Base-by-base conservation (phyloP, 2,888 invertebrate species). In the Microctonus brassicae region DNA sequence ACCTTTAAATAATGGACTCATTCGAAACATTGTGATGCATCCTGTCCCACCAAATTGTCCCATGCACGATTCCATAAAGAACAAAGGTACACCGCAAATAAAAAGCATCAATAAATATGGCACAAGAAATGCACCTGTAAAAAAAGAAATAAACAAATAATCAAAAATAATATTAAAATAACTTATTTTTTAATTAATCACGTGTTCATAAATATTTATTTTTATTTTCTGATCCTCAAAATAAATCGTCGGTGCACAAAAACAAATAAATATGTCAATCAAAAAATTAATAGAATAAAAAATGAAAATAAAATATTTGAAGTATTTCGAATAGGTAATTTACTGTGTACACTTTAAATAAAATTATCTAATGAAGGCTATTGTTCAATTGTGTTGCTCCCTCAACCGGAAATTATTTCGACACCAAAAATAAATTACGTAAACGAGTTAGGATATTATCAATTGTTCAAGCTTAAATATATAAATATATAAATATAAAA, bases 1-100 rank as follows among this genome's bases (percentile, higher is more conserved):
- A 95, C 96, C 97, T 92, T 96, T 97, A 83, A 97, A 94, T 55
- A 97, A 88, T 0, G 97, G 96, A 68, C 92, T 92, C 80, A 95
- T 91, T 78, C 92, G 93, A 88, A 95, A 96, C 76, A 95, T 90
- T 22, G 94, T 93, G 76, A 95, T 92, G 78, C 95, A 95, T 77
- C 96, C 95, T 42, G 93, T 92, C 80, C 94, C 93, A 33, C 94
- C 91, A 87, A 95, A 95, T 84, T 97, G 97, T 20, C 97, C 97
- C 80, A 97, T 89, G 0, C 94, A 91, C 0, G 95, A 93, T 88
- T 97, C 97, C 91, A 97, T 89, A 83, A 96, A 95, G 83, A 96
- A 96, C 74, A 97, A 89, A 0, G 97, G 97, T 71, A 96, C 93
- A 2, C 96, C 97, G 80, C 95, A 96, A 66, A 95, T 88, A 52